Evolutionary conservation across 2,113 vertebrate species (phyloP), one percentile per base, ranked within the genome.

Genomic region (Pteronura brasiliensis): DNA sequence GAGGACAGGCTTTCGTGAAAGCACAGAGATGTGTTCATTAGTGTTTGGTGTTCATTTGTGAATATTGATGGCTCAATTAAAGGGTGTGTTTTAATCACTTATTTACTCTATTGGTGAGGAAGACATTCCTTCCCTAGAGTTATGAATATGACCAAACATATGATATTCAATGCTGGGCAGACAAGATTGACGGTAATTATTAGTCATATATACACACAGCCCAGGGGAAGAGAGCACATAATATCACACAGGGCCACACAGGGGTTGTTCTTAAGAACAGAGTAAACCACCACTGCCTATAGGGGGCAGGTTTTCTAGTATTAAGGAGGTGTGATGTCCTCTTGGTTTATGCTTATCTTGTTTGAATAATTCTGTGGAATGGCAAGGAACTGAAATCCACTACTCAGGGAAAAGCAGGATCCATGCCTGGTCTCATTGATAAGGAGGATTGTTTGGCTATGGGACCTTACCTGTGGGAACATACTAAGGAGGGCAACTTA

Each of bases 1-100:
- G 76, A 93, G 7, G 21, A 72, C n/a, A 90, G 20, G 47, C 8
- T 77, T 95, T 83, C n/a, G 17, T 85, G 61, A 96, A 94, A 95
- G 82, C 29, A 94, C 23, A 95, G n/a, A 17, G 63, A 25, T 34
- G 7, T 7, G 34, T 95, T 95, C 29, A 52, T 82, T 34, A 86
- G 14, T 71, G 31, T 34, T 90, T 74, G 61, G 5, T 7, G 31
- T 93, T 95, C 34, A 57, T 86, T 34, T 86, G 11, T 52, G n/a
- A 4, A 94, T 93, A 55, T 69, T 87, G n/a, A 67, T 79, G 47
- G 74, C 23, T 36, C 49, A 92, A 13, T 44, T 59, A 83, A 90
- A 97, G 0, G 9, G 5, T 17, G 7, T 72, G 25, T 83, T 95
- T 87, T 87, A 79, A 80, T 92, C 31, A 84, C 10, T 20, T 65